phyloP scores from a whole-genome alignment of 1,140 invertebrate species.

The Rhyacophila brunnea region DNA sequence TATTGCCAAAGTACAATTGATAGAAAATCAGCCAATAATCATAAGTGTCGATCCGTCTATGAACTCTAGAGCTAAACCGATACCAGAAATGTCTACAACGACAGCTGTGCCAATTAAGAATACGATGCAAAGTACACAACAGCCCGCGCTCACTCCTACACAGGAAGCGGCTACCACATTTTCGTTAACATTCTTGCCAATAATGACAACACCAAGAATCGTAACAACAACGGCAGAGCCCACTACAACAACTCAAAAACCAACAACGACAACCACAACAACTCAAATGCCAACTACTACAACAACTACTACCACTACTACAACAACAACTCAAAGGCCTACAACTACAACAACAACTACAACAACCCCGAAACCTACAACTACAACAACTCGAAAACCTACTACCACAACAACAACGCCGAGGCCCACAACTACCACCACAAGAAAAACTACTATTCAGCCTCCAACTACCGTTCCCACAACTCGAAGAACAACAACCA shows the following conservation, averaged over 20 bases:
- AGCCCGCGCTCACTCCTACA: too few species aligned
- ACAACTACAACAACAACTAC: slow-evolving; percentile 23
- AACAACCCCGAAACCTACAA: slow-evolving; percentile 26
- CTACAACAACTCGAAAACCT: slow-evolving; percentile 30
- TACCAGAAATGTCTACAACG: too few species aligned
- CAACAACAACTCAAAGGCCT: slow-evolving; percentile 11
- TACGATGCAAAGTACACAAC: too few species aligned
- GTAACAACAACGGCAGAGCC: slow-evolving; percentile 14
- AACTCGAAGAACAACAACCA: slow-evolving; percentile 21
- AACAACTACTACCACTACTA: slow-evolving; percentile 20
- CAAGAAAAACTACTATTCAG: slow-evolving; percentile 37
- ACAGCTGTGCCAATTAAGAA: too few species aligned
- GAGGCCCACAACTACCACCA: slow-evolving; percentile 29
- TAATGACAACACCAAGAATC: too few species aligned
- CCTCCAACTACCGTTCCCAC: slow-evolving; percentile 39
- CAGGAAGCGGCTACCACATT: too few species aligned
- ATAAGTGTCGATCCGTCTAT: too few species aligned
- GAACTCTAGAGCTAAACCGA: too few species aligned
- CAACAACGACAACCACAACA: slow-evolving; percentile 26
- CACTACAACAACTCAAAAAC: slow-evolving; percentile 25
- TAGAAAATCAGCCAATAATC: not conserved
- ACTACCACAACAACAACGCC: slow-evolving; percentile 19
- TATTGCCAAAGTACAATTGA: not conserved
- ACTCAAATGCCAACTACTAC: slow-evolving; percentile 25
- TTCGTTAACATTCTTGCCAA: too few species aligned